These are phyloP conservation scores for Oncorhynchus clarkii DNA, from an alignment of 2,113 vertebrate genomes.

Conservation along the genomic window DNA sequence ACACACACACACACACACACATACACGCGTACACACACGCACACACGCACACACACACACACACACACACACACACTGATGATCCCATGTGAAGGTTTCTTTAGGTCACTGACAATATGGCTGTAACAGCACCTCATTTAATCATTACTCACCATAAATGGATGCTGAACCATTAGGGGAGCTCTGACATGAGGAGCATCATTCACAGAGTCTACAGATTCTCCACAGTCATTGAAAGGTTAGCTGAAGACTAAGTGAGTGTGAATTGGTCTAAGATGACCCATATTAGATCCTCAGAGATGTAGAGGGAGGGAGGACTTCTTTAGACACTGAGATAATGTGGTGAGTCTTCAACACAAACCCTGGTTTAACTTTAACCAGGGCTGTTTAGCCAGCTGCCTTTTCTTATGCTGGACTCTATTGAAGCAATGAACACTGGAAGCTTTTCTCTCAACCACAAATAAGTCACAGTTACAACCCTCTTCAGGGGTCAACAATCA, in stretches of 20 bases:
- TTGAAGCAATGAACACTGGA: conserved; percentile 72
- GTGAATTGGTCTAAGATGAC: conserved; percentile 21
- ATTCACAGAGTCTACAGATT: conserved; percentile 24
- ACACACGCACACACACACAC: no score
- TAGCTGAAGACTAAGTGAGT: conserved; percentile 22
- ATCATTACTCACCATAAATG: conserved; percentile 17
- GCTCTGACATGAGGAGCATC: background rate
- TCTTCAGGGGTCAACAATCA: conserved; percentile 41
- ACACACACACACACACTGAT: background rate
- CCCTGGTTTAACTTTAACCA: conserved; percentile 61
- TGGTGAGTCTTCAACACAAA: conserved; percentile 33
- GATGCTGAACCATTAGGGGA: background rate
- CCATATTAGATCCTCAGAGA: conserved; percentile 12
- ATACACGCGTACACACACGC: background rate
- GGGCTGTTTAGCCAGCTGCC: conserved; percentile 48
- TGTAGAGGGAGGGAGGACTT: conserved; percentile 22
- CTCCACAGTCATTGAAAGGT: conserved; percentile 20
- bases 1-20: background rate
- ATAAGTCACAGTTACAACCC: conserved; percentile 76
- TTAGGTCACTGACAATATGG: background rate
- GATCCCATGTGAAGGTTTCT: background rate
- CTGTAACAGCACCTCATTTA: background rate
- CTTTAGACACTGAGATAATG: conserved; percentile 37
- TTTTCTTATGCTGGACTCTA: conserved; percentile 50
- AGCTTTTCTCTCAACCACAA: conserved; percentile 70